Percentiles rank a stretch among this genome's conserved stretches.
phyloP scores from a whole-genome alignment of 53 echinoderm and acorn worm species.

The Zoroaster sp. region DNA sequence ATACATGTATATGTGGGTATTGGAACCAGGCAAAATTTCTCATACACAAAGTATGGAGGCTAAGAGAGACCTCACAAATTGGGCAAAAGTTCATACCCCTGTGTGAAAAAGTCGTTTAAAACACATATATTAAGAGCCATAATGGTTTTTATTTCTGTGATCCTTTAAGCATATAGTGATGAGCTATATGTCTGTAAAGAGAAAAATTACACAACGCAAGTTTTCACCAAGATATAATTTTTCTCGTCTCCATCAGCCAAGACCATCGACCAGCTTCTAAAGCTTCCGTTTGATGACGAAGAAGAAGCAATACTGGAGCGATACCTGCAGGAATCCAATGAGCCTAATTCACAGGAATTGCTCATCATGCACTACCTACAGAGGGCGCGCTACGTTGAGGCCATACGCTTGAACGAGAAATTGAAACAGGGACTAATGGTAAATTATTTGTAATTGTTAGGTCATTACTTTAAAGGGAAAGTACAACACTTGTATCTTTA shows the following conservation, averaged over 20 bases:
- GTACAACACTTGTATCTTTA: not conserved
- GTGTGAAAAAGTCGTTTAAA: no score
- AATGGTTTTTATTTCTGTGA: no score
- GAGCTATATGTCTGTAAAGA: not conserved
- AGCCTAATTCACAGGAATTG: constrained; percentile 94
- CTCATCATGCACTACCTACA: constrained; percentile 96
- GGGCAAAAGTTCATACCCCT: no score
- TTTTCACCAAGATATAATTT: not conserved
- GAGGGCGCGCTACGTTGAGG: constrained; percentile 91
- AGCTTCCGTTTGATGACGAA: constrained; percentile 83
- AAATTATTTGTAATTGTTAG: not conserved
- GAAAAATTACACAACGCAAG: not conserved
- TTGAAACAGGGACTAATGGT: constrained; percentile 93
- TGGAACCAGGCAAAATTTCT: no score
- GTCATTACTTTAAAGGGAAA: no score
- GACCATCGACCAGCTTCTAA: constrained; percentile 92
- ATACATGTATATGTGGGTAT: no score
- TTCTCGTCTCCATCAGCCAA: constrained; percentile 52
- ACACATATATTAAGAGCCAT: no score
- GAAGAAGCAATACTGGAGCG: constrained; percentile 79
- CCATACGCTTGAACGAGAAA: constrained; percentile 82
- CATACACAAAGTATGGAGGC: no score
- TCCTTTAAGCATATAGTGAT: no score
- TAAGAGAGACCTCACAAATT: no score
- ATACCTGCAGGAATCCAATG: constrained; percentile 83